Base-by-base conservation (phyloP, 2,888 invertebrate species). In the Odontocolon sp. region DNA sequence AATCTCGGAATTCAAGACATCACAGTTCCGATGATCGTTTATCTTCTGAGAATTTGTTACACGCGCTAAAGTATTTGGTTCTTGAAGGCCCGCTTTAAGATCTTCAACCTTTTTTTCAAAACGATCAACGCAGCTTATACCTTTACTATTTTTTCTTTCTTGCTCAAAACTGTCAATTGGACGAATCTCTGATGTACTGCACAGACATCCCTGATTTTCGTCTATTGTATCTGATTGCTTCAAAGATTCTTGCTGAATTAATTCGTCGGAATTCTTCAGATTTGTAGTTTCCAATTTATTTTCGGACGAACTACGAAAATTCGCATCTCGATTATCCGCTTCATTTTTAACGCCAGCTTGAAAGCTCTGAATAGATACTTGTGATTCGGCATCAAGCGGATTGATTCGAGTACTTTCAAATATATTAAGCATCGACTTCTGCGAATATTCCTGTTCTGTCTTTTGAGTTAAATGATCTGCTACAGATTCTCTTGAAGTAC, bases 381-480 rank as follows among this genome's bases (percentile, higher is more conserved):
- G 8, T 0, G 26, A 23, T 8, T 38, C 50, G 8, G 38, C 63
- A 2, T 59, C 21, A 5, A 8, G 14, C 8, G 38, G 11, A 45
- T 45, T 18, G 1, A 23, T 4, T 52, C 31, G 36, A 16, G 50
- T 8, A 33, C 23, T 69, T 23, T 69, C 45, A 16, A n/a, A 31
- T 6, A 69, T 64, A 50, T 68, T 36, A 2, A 23, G 6, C 36
- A 31, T 57, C 9, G 45, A 38, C 40, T 63, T 47, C 1, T 38
- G 8, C 4, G 64, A 59, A 18, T 56, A 54, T 31, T 68, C 38
- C 2, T 42, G 42, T 8, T 69, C 59, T 3, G 36, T 16, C 1
- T 64, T 69, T 8, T 18, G 52, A 5, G 36, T 4, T 40, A 45
- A 59, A 38, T 45, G 50, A 26, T 57, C 9, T 9, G 33, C 14